Percentiles rank a stretch among this genome's conserved stretches.
phyloP scores from a whole-genome alignment of 35 echinoderm and acorn worm genomes.

The Ophioderma brevispina region DNA sequence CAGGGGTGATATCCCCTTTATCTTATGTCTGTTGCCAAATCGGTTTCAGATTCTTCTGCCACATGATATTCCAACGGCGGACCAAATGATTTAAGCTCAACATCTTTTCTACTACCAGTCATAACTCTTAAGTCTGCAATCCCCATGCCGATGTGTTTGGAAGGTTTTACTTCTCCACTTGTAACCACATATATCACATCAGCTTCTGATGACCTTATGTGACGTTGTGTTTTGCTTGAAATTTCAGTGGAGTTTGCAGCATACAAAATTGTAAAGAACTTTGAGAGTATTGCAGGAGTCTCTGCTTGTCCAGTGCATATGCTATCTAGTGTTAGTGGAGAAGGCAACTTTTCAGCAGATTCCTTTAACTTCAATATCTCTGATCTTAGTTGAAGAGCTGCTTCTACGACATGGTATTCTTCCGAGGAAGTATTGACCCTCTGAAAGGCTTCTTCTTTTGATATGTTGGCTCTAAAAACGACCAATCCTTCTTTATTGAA shows the following conservation, averaged over 20 bases:
- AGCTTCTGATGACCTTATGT: background rate
- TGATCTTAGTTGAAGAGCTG: background rate
- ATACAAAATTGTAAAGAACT: background rate
- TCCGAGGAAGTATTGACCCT: background rate
- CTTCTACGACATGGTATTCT: background rate
- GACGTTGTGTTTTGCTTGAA: too few relatives aligned
- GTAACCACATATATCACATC: conserved; percentile 29
- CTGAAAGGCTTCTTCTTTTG: background rate
- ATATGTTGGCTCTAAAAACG: background rate
- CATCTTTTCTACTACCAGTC: conserved; percentile 15
- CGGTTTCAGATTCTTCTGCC: conserved; percentile 31
- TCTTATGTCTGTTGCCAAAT: conserved; percentile 2
- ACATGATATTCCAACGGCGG: conserved; percentile 13
- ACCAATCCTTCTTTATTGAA: background rate
- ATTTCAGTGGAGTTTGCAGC: too few relatives aligned
- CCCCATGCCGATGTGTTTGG: conserved; percentile 27
- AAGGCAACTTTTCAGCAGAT: background rate
- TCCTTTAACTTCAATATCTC: background rate
- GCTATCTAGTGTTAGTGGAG: conserved; percentile 9
- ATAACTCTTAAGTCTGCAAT: conserved; percentile 35
- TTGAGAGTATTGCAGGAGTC: background rate
- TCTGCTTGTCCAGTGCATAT: background rate
- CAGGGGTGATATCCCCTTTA: background rate
- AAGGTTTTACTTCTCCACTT: conserved; percentile 42
- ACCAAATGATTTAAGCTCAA: conserved; percentile 41